Conservation (phyloP, 1,140 invertebrate species). For the Hypothenemus hampei region DNA sequence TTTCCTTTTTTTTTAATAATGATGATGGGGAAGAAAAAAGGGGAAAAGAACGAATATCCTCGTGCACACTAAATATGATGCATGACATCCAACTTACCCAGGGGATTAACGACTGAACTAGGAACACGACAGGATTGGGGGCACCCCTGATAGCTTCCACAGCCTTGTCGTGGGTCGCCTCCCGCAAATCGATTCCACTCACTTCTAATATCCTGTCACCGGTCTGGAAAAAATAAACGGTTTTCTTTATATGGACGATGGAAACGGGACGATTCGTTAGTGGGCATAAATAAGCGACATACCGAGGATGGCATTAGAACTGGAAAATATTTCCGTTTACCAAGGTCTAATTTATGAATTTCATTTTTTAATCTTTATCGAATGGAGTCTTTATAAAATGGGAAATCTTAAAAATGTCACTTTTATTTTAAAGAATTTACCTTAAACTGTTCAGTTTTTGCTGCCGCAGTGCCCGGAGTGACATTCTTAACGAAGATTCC, state of each 20-base stretch:
- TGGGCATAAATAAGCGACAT: neutral
- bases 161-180: slow-evolving; percentile 88
- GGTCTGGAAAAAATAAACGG: slow-evolving; percentile 54
- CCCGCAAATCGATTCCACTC: slow-evolving; percentile 84
- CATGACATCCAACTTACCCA: slow-evolving; percentile 53
- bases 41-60: too few species aligned
- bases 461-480: slow-evolving; percentile 90
- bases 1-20: too few species aligned
- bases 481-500: slow-evolving; percentile 99
- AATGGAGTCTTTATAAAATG: too few species aligned
- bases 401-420: neutral
- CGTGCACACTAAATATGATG: neutral
- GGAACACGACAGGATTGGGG: slow-evolving; percentile 81
- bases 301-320: too few species aligned
- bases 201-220: slow-evolving; percentile 89
- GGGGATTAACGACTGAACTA: slow-evolving; percentile 87
- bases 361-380: too few species aligned
- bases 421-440: slow-evolving; percentile 46
- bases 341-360: too few species aligned
- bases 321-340: too few species aligned
- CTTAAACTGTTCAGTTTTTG: slow-evolving; percentile 79
- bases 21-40: too few species aligned
- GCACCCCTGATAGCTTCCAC: slow-evolving; percentile 94
- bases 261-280: neutral
- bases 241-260: neutral